Percentiles rank a stretch among this genome's conserved stretches.
Evolutionary conservation across 2,888 invertebrate species (phyloP).

Genomic region (Caenorhabditis angaria): DNA sequence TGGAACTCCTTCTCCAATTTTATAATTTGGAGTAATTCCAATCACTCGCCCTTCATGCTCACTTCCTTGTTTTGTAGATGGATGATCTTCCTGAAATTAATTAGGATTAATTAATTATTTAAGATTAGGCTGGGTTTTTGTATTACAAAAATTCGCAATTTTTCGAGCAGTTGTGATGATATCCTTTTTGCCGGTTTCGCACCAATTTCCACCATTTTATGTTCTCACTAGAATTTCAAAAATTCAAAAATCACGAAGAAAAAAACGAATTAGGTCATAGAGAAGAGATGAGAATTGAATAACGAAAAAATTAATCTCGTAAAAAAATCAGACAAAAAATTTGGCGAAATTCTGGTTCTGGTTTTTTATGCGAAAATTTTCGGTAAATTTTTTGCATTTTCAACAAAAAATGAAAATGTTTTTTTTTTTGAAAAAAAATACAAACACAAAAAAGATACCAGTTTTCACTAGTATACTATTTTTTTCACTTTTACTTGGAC

Average conservation of each 20-base stretch:
- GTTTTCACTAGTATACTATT: background rate
- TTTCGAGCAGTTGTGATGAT: constrained; percentile 29
- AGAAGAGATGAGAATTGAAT: background rate
- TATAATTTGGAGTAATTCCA: constrained; percentile 69
- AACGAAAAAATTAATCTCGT: too few species aligned
- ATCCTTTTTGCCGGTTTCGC: constrained; percentile 32
- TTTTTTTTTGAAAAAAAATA: too few species aligned
- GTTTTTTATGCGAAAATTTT: background rate
- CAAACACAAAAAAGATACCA: background rate
- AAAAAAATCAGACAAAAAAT: constrained; percentile 7
- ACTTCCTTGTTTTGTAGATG: constrained; percentile 52
- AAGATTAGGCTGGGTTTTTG: background rate
- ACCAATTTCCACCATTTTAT: constrained; percentile 31
- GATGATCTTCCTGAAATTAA: constrained; percentile 50
- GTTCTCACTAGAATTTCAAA: background rate
- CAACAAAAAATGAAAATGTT: too few species aligned
- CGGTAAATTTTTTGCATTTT: background rate
- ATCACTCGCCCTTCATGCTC: constrained; percentile 51
- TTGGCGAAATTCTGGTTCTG: background rate
- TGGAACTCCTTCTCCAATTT: constrained; percentile 60
- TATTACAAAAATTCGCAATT: constrained; percentile 39
- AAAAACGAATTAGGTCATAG: background rate
- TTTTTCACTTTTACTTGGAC: background rate
- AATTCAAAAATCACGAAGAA: constrained; percentile 1
- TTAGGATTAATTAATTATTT: background rate